Percentiles rank a stretch among this genome's conserved stretches.
Conservation (phyloP, 2,797 vertebrate genomes). For the Phataginus tetradactyla region DNA sequence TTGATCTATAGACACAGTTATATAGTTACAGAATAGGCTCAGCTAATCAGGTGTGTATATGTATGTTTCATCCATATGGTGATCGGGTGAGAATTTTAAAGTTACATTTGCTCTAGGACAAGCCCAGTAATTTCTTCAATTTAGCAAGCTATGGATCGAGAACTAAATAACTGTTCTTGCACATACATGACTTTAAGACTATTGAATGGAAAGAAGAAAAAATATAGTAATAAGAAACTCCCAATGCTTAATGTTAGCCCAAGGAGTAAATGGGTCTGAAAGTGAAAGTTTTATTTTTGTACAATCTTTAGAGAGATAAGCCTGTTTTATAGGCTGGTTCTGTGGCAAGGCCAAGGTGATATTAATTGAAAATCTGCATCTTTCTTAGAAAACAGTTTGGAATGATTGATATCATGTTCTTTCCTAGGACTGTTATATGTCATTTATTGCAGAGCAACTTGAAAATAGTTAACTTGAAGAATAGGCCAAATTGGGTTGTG, state of each 20-base stretch:
- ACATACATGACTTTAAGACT: background rate
- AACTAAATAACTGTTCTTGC: background rate
- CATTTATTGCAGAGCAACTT: constrained; percentile 31
- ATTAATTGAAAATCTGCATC: background rate
- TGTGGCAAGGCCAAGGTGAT: background rate
- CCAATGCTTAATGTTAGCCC: background rate
- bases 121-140: background rate
- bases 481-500: constrained; percentile 23
- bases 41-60: background rate
- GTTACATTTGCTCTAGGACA: background rate
- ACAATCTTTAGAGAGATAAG: background rate
- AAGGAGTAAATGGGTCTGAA: background rate
- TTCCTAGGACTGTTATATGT: background rate
- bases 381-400: background rate
- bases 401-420: background rate
- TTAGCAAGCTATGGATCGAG: background rate
- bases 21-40: background rate
- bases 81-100: background rate
- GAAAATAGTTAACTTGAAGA: constrained; percentile 24
- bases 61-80: background rate
- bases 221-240: background rate
- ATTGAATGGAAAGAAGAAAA: background rate
- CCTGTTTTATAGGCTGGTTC: background rate
- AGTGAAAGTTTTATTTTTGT: background rate
- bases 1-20: background rate